Base-by-base conservation (phyloP, 2,113 vertebrate species). In the Nestor notabilis region DNA sequence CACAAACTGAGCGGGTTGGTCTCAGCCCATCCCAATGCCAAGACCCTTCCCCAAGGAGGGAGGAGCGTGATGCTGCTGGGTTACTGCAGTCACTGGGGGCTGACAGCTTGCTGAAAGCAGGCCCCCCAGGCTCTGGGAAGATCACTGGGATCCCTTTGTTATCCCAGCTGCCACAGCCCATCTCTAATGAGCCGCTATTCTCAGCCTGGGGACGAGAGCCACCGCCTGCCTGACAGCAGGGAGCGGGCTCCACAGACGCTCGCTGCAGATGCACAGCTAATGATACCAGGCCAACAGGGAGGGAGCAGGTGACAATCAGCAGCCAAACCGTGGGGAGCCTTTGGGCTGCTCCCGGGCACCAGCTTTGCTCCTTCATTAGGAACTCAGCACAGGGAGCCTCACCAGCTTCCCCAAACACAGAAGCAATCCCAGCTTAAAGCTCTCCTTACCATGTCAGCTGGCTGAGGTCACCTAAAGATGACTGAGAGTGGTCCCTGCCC, bases 241-340 rank as follows among this genome's bases (percentile, higher is more conserved):
- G 94, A 87, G 78, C 93, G 18, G 87, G 81, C 23, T 27, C 1
- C 5, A 7, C 79, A 18, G 86, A 1, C 33, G 12, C 60, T 25
- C 6, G 8, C 91, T 39, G 83, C 96, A 87, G 93, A 58, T 66
- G 39, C 4, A 1, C 61, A n/a, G 55, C 16, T 65, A 70, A 1
- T 1, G 90, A 85, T 56, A 7, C 19, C 33, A 17, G 10, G 56
- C 78, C 24, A 0, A 13, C 2, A 16, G 88, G 90, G 79, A 88
- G 64, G 85, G 92, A 93, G 95, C 95, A 94, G 96, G 14, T 95
- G 93, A 71, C 6, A 5, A 33, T 20, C 65, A 3, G 93, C 95
- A 8, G 78, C 86, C 1, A 2, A 49, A 9, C 86, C 28, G 0
- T 13, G 3, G 88, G 81, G 50, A 18, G 53, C 13, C 82, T 91